Base-by-base conservation (phyloP, 2,888 invertebrate species). In the Brachyptera putata region DNA sequence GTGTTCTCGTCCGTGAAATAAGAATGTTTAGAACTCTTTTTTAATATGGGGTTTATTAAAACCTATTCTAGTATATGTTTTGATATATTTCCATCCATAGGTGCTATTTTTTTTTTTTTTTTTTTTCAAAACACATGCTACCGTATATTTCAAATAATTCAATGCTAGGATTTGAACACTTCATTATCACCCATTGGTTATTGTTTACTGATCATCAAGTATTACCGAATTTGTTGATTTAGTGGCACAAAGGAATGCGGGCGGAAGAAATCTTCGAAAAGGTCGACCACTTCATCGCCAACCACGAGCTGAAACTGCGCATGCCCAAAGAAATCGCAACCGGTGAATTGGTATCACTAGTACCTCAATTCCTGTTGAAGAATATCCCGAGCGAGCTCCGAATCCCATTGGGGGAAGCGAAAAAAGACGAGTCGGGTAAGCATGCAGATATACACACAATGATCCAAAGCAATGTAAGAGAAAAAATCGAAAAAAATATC, bases 261-360 rank as follows among this genome's bases (percentile, higher is more conserved):
- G 55, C 56, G 16, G 60, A 62, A 11, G 58, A 57, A 3, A 16
- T 60, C 13, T n/a, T 62, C 30, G 60, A 64, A 41, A 37, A 58
- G 4, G 82, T 91, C 64, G 91, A 91, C 68, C 75, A 80, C 58
- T 92, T 89, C 72, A 74, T 92, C 58, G 83, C 86, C 68, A 85
- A 84, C 22, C 91, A 91, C 73, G 82, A 85, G n/a, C 73, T 91
- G 39, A 82, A 84, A 70, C 84, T 88, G 68, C 86, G 84, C 74
- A 81, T 89, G 58, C 91, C 91, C 5, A 81, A 84, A 70, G 84
- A 78, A 61, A 77, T 83, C 78, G 24, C 75, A 70, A 3, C 77
- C 11, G 79, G 78, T 65, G 82, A 81, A 7, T 7, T 64, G 18
- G n/a, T 62, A 43, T 58, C 64, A 14, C 78, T 82, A 61, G 80